Evolutionary conservation across 1,140 invertebrate genomes (phyloP).

Genomic region (Drosophila mojavensis): DNA sequence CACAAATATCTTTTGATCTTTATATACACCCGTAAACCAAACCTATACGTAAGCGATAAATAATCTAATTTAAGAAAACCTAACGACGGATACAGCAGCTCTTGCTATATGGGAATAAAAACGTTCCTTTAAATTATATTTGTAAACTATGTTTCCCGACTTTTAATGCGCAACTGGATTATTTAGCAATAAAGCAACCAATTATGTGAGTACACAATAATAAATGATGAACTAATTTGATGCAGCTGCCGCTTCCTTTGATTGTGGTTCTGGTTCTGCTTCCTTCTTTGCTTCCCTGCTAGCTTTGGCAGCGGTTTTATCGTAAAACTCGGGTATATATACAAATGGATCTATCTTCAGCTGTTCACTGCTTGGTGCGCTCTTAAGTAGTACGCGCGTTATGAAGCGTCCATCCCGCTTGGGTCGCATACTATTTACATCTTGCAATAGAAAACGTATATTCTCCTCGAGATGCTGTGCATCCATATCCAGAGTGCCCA

Average conservation of each 20-base stretch:
- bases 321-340: slow-evolving; percentile 84
- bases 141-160: slow-evolving; percentile 43
- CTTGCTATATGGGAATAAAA: slow-evolving; percentile 14
- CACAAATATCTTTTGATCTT: slow-evolving; percentile 18
- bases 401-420: slow-evolving; percentile 88
- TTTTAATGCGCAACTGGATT: slow-evolving; percentile 46
- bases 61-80: slow-evolving; percentile 20
- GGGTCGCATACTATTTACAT: slow-evolving; percentile 87
- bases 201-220: slow-evolving; percentile 39
- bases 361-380: slow-evolving; percentile 87
- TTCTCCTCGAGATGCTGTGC: slow-evolving; percentile 89
- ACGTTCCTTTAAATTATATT: slow-evolving; percentile 7
- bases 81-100: slow-evolving; percentile 26
- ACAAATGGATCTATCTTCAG: slow-evolving; percentile 88
- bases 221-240: slow-evolving; percentile 57
- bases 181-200: slow-evolving; percentile 49
- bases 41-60: not conserved
- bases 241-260: slow-evolving; percentile 18
- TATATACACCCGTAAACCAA: not conserved
- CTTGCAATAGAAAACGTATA: slow-evolving; percentile 86
- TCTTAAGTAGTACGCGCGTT: slow-evolving; percentile 85
- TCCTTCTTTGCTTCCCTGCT: slow-evolving; percentile 43
- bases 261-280: slow-evolving; percentile 27
- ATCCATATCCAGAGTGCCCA: slow-evolving; percentile 90
- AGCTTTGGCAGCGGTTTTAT: slow-evolving; percentile 57